Percentiles rank a stretch among this genome's conserved stretches.
phyloP scores from a whole-genome alignment of 2,888 invertebrate species.

The Chalcosyrphus nemorum region DNA sequence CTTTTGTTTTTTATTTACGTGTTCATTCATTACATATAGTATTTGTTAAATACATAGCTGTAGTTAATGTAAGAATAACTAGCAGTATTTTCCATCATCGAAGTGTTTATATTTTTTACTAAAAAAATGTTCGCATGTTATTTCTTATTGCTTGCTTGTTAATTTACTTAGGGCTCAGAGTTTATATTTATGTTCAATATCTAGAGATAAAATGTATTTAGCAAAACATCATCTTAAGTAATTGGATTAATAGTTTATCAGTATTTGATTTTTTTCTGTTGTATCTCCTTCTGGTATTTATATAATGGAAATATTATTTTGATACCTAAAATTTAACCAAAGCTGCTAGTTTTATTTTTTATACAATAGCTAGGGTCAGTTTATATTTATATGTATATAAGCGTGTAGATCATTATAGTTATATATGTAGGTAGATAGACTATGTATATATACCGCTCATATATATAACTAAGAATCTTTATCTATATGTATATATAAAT shows the following conservation, averaged over 20 bases:
- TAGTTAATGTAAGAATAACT: too few relatives aligned
- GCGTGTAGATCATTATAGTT: too few relatives aligned
- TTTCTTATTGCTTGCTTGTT: slow-evolving; percentile 4
- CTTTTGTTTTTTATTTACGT: neutral
- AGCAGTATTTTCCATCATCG: neutral
- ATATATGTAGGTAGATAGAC: too few relatives aligned
- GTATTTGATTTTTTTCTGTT: neutral
- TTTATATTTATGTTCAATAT: neutral
- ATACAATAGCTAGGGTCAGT: neutral
- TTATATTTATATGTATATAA: neutral
- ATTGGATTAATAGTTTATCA: neutral
- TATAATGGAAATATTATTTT: slow-evolving; percentile 5
- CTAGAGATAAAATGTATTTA: neutral
- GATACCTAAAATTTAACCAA: neutral
- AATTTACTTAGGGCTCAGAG: neutral
- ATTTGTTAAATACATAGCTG: neutral
- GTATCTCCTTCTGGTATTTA: neutral
- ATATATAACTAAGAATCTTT: too few relatives aligned
- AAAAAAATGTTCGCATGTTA: neutral
- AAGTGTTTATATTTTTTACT: neutral
- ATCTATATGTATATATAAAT: neutral
- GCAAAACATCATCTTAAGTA: neutral
- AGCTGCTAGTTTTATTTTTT: neutral
- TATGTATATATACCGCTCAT: too few relatives aligned
- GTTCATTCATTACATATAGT: neutral